These are phyloP conservation scores for Xyrauchen texanus DNA, from an alignment of 2,113 vertebrate species.

Conservation along the genomic window DNA sequence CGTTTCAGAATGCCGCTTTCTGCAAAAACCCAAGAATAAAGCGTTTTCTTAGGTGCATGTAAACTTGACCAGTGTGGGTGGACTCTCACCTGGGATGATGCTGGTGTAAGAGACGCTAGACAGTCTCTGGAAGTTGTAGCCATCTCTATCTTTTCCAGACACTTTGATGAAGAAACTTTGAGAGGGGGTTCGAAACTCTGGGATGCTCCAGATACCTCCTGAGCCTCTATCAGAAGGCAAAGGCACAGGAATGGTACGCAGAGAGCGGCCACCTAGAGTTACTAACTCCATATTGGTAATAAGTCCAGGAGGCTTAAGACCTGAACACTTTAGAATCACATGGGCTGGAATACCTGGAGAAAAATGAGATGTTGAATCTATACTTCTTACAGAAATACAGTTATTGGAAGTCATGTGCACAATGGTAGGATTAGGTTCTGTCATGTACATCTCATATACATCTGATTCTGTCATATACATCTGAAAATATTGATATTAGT, in stretches of 20 bases:
- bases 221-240: slow-evolving; percentile 73
- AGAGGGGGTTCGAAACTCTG: slow-evolving; percentile 76
- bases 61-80: not conserved
- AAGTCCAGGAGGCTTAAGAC: slow-evolving; percentile 79
- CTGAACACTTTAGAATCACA: slow-evolving; percentile 83
- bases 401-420: not conserved
- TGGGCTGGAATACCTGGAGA: slow-evolving; percentile 83
- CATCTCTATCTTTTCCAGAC: slow-evolving; percentile 81
- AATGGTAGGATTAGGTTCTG: not conserved
- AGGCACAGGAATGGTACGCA: slow-evolving; percentile 72
- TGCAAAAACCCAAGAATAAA: too few species aligned
- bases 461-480: too few species aligned
- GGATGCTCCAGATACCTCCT: slow-evolving; percentile 82
- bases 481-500: too few species aligned
- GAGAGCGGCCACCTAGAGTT: slow-evolving; percentile 76
- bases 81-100: slow-evolving; percentile 79
- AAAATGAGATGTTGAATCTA: not conserved
- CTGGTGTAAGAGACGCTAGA: slow-evolving; percentile 90
- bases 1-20: too few species aligned
- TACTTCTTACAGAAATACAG: not conserved
- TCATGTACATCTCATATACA: not conserved
- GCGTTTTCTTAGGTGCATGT: too few species aligned
- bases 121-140: slow-evolving; percentile 86
- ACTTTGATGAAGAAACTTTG: slow-evolving; percentile 89
- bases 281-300: slow-evolving; percentile 81